Evolutionary conservation across 2,888 invertebrate species (phyloP).

Genomic region (Amblyjoppa proteus): DNA sequence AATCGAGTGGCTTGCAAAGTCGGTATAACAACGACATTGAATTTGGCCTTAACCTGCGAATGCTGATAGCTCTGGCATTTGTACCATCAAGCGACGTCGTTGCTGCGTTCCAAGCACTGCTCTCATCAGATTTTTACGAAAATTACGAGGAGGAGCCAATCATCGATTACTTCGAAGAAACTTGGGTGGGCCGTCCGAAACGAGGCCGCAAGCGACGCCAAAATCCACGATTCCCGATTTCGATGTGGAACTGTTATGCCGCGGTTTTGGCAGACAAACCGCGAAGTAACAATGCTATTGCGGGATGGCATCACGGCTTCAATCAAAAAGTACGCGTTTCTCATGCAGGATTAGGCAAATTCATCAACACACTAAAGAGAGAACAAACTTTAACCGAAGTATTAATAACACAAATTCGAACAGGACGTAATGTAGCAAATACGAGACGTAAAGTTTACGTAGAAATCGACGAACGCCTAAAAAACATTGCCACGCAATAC

Average conservation of each 20-base stretch:
- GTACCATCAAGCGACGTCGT: conserved; percentile 6
- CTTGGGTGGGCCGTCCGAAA: conserved; percentile 6
- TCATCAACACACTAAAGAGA: conserved; percentile 15
- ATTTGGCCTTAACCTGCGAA: conserved; percentile 7
- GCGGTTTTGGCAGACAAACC: not conserved
- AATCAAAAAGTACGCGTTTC: conserved; percentile 27
- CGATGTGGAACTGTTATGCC: conserved; percentile 31
- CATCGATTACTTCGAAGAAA: conserved; percentile 22
- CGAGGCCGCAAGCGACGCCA: not conserved
- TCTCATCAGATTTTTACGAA: not conserved
- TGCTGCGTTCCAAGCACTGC: not conserved
- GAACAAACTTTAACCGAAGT: conserved; percentile 26
- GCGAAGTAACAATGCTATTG: conserved; percentile 26
- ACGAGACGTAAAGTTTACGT: no score
- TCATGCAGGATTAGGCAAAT: conserved; percentile 20
- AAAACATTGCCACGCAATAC: no score
- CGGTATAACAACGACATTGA: conserved; percentile 2
- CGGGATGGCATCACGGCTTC: conserved; percentile 27
- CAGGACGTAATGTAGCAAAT: conserved; percentile 20
- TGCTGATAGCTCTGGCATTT: conserved; percentile 14
- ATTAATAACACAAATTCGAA: not conserved
- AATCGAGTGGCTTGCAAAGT: conserved; percentile 30
- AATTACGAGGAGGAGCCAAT: not conserved
- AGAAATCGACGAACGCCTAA: no score
- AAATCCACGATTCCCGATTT: conserved; percentile 4